phyloP scores from a whole-genome alignment of 2,797 vertebrate species.

The Cottoperca gobio region DNA sequence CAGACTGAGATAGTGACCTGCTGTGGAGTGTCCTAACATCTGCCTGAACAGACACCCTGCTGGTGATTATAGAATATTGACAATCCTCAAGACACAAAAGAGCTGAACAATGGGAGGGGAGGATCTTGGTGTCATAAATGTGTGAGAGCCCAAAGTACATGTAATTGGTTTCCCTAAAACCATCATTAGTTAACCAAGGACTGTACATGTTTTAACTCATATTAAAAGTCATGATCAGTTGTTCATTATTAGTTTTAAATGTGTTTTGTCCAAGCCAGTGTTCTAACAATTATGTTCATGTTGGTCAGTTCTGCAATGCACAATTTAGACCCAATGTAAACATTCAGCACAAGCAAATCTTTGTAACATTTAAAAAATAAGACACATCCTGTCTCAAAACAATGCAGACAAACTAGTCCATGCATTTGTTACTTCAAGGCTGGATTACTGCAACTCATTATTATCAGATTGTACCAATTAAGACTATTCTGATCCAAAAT shows the following conservation, averaged over 20 bases:
- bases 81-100: slow-evolving; percentile 75
- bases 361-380: too few relatives aligned
- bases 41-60: slow-evolving; percentile 80
- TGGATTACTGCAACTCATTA: too few relatives aligned
- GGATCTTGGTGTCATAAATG: slow-evolving; percentile 49
- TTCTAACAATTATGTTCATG: background rate
- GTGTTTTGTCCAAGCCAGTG: background rate
- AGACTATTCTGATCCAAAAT: too few relatives aligned
- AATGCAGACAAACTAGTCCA: too few relatives aligned
- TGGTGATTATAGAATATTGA: slow-evolving; percentile 88
- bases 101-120: slow-evolving; percentile 69
- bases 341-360: background rate
- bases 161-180: slow-evolving; percentile 61
- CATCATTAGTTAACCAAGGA: slow-evolving; percentile 30
- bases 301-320: background rate
- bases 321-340: background rate
- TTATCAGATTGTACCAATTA: too few relatives aligned
- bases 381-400: too few relatives aligned
- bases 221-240: background rate
- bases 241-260: background rate
- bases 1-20: slow-evolving; percentile 70
- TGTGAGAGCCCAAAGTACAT: slow-evolving; percentile 54
- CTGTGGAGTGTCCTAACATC: slow-evolving; percentile 83
- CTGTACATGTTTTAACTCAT: background rate
- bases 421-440: too few relatives aligned